Conservation (phyloP, 1,140 invertebrate species). For the Sinonovacula constricta region DNA sequence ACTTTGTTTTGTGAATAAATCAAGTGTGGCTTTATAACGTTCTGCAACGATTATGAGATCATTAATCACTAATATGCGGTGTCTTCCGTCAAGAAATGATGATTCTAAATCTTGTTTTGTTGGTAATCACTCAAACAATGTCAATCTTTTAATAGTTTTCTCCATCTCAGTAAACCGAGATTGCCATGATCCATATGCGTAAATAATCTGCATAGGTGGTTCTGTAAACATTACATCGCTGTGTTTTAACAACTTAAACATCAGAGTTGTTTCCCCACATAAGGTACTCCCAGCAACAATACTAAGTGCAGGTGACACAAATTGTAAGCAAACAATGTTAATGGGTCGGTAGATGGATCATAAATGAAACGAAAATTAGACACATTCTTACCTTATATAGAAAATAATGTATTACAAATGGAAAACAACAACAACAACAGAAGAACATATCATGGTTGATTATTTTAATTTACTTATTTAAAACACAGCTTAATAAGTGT, state of each 20-base stretch:
- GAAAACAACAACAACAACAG: too few relatives aligned
- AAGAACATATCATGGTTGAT: too few relatives aligned
- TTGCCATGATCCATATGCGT: constrained; percentile 22
- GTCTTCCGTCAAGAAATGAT: not conserved
- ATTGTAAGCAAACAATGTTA: too few relatives aligned
- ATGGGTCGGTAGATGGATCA: too few relatives aligned
- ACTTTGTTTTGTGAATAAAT: constrained; percentile 6
- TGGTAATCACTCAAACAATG: constrained; percentile 26
- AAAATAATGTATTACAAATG: too few relatives aligned
- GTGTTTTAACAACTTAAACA: constrained; percentile 8
- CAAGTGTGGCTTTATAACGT: not conserved
- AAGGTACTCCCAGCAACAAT: constrained; percentile 18
- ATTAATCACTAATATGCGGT: too few relatives aligned
- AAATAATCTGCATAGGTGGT: constrained; percentile 14
- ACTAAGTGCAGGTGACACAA: constrained; percentile 1
- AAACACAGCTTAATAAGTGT: too few relatives aligned
- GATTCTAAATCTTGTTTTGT: not conserved
- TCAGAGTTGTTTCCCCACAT: constrained; percentile 15
- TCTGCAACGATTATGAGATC: constrained; percentile 8
- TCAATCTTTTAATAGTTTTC: not conserved
- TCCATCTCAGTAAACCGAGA: constrained; percentile 19
- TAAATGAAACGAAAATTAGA: too few relatives aligned
- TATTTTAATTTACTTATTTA: too few relatives aligned
- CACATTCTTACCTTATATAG: too few relatives aligned
- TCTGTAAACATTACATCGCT: constrained; percentile 22